phyloP scores from a whole-genome alignment of 1,140 invertebrate species.

The Ladona fulva region DNA sequence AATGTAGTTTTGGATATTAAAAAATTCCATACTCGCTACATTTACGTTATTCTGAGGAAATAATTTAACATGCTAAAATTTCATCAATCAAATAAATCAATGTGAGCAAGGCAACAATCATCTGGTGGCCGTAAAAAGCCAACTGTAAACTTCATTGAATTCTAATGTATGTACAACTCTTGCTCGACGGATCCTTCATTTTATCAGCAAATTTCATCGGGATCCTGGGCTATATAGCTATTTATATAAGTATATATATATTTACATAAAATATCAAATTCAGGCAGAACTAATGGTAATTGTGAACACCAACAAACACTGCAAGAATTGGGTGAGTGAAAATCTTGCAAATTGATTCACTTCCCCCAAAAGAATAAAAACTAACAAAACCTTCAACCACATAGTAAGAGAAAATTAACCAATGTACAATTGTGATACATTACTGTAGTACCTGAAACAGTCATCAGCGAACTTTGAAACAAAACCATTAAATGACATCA shows the following conservation, averaged over 20 bases:
- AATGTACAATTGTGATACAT: neutral
- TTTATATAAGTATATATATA: neutral
- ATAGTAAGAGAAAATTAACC: neutral
- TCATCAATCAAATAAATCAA: neutral
- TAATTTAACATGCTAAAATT: slow-evolving; percentile 2
- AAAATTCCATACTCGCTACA: neutral
- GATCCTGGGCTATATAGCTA: neutral
- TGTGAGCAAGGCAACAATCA: neutral
- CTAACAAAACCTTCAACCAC: neutral
- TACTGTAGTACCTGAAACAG: neutral
- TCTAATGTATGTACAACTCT: neutral
- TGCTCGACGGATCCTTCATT: neutral
- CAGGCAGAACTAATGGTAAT: neutral
- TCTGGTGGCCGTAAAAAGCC: neutral
- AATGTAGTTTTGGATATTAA: neutral
- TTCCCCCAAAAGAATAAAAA: neutral
- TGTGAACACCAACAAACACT: neutral
- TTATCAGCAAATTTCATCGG: neutral
- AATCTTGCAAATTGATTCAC: neutral
- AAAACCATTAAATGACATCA: too few species aligned
- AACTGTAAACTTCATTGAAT: neutral
- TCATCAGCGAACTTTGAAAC: neutral
- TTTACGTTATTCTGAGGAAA: neutral
- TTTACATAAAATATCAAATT: neutral
- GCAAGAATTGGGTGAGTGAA: neutral